phyloP scores from a whole-genome alignment of 2,113 vertebrate genomes.

The Cyphomyrus plagiostoma region DNA sequence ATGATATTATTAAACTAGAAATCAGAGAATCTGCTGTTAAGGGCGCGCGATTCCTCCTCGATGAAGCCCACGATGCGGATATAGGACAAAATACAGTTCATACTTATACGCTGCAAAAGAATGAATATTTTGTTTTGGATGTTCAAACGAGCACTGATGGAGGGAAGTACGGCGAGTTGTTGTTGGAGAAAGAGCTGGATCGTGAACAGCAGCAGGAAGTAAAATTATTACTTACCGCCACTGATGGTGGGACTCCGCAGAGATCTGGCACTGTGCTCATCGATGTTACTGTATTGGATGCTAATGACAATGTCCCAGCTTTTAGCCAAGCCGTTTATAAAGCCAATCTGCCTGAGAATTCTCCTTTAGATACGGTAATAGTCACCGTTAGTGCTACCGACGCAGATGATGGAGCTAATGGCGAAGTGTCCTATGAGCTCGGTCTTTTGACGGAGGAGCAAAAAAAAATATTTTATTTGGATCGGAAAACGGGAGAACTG shows the following conservation, averaged over 20 bases:
- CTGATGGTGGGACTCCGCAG: not conserved
- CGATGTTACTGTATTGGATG: not conserved
- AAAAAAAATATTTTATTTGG: conserved; percentile 14
- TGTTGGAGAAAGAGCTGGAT: not conserved
- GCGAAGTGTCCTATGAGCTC: not conserved
- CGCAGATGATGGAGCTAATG: not conserved
- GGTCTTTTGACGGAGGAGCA: not conserved
- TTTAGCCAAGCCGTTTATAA: not conserved
- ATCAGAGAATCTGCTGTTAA: not conserved
- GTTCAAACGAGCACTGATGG: not conserved
- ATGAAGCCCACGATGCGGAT: not conserved
- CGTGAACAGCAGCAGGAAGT: not conserved
- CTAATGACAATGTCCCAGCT: not conserved
- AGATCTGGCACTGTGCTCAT: not conserved
- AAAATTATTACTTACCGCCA: not conserved
- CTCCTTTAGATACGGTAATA: not conserved
- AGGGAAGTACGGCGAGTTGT: not conserved
- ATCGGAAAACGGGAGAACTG: conserved; percentile 20
- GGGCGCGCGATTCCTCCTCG: not conserved
- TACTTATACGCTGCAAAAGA: not conserved
- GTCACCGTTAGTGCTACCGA: not conserved
- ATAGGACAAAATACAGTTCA: not conserved
- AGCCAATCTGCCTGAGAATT: not conserved
- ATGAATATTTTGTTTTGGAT: not conserved
- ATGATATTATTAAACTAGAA: not conserved